Evolutionary conservation across 2,888 invertebrate species (phyloP).

Genomic region (Allolobophora icterica): DNA sequence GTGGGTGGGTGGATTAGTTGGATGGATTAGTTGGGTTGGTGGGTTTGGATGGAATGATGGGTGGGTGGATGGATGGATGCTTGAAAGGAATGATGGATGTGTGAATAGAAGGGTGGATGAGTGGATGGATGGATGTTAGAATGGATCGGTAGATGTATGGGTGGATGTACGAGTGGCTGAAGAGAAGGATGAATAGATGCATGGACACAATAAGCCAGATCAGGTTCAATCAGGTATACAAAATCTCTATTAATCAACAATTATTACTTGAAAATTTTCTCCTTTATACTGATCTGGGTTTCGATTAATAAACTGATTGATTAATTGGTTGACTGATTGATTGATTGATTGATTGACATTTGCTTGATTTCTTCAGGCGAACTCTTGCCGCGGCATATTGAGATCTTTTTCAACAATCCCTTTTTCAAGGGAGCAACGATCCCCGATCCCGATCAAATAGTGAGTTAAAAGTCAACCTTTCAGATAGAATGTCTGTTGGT

Average conservation of each 20-base stretch:
- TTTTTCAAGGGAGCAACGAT: conserved; percentile 90
- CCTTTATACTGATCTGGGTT: neutral
- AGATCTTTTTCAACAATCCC: conserved; percentile 92
- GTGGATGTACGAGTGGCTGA: neutral
- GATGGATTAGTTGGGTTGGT: neutral
- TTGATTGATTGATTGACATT: neutral
- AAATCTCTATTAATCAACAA: no score
- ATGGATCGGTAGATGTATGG: neutral
- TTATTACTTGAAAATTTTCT: neutral
- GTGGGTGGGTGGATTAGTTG: no score
- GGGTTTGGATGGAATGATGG: neutral
- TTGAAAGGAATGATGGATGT: neutral
- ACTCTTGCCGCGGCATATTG: conserved; percentile 89
- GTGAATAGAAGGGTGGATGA: neutral
- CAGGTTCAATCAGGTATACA: no score
- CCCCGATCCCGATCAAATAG: conserved; percentile 84
- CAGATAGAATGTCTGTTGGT: neutral
- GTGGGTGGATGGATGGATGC: neutral
- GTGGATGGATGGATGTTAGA: neutral
- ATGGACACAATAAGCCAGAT: no score
- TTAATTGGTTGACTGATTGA: neutral
- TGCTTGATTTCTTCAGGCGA: conserved; percentile 72
- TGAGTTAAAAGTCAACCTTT: conserved; percentile 52
- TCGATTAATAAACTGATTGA: neutral
- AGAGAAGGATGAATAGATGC: neutral